Base-by-base conservation (phyloP, 92 coral and sea anemone species). In the Siderastrea siderea region DNA sequence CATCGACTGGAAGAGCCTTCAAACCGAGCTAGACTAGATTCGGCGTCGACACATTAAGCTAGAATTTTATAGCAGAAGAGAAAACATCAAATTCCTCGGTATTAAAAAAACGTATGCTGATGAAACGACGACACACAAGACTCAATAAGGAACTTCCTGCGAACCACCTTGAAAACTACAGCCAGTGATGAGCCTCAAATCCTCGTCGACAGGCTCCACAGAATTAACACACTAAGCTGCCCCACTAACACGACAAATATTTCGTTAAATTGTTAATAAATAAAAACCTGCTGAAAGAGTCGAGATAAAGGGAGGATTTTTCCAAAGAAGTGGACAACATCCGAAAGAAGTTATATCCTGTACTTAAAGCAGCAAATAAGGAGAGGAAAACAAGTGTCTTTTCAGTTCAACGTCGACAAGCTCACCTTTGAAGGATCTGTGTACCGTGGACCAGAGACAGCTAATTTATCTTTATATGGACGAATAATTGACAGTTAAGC, bases 341-440 rank as follows among this genome's bases (percentile, higher is more conserved):
- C 66, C 53, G 90, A 53, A 77, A 78, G 75, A 38, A 44, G 50
- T 38, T 86, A 59, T 77, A 53, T 68, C 89, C 89, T 44, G 51
- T 66, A 26, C 82, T 86, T 5, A 86, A 86, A 50, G 87, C 72
- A 11, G 83, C 78, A 26, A 86, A 78, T 55, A 65, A 16, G 50
- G 77, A 86, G 53, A 77, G 68, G 70, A 61, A 75, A 44, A 59
- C 71, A 19, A 82, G 38, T 26, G 38, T 26, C 38, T 26, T 26
- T 82, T 14, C 75, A 48, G 17, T 75, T 85, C 80, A 86, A 86
- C 55, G 90, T 86, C 61, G 78, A 86, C 43, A 86, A 81, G 51
- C 70, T 78, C 13, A 86, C 69, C 59, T 54, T 86, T 48, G 72
- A 86, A 1, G 90, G 54, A 26, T 48, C 75, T 57, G 13, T 78